Base-by-base conservation (phyloP, 1,140 invertebrate genomes). In the Aphaenogaster floridana region DNA sequence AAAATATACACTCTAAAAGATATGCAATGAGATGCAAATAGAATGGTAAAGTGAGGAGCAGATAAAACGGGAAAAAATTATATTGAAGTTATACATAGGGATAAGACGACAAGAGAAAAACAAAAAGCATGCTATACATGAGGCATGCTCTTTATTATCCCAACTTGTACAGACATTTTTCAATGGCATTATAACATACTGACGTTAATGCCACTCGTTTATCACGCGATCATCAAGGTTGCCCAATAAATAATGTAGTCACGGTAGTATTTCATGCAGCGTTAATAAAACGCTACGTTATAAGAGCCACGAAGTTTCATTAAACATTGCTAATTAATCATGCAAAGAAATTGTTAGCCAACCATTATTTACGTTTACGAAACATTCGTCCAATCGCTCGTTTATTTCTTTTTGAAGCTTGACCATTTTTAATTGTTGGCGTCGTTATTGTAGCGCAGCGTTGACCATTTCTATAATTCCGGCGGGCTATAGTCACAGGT, bases 301-400 rank as follows among this genome's bases (percentile, higher is more conserved):
- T 13, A 72, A 36, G 11, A 50, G 11, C n/a, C 45, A 3, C 80
- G 6, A 50, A 63, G 54, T 84, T 84, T 84, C 42, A 63, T 74
- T 84, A 74, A 11, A 17, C 61, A 17, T 61, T 15, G 15, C 54
- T 84, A 76, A 84, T 84, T 84, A 84, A 84, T 84, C 76, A 76
- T 17, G 54, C 80, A 28, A 84, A 39, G 34, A 61, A 48, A 76
- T 84, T 61, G 54, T 76, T 61, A 39, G 42, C 13, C 54, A 21
- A 15, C n/a, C 15, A 50, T 76, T 84, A 84, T 84, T 84, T 76
- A 76, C 52, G n/a, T 84, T 48, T 59, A 61, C 39, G n/a, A n/a
- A 76, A 54, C 68, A 36, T 15, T 48, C 34, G 13, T 76, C 54
- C 7, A n/a, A 76, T 74, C 69, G 34, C 64, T 21, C 28, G 36